Evolutionary conservation across 2,797 vertebrate genomes (phyloP).

Genomic region (Salarias fasciatus): DNA sequence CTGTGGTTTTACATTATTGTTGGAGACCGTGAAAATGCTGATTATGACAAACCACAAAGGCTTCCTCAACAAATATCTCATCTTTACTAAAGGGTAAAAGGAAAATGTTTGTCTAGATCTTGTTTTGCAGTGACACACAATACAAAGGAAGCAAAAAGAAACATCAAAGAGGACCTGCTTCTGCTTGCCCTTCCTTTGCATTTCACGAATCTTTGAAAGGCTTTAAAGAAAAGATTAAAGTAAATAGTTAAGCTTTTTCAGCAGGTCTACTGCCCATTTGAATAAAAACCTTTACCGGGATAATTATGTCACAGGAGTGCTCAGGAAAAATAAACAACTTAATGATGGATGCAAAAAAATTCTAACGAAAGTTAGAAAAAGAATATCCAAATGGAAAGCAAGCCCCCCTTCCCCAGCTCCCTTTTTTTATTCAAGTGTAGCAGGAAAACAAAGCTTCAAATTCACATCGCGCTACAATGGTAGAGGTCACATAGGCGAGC

Average conservation of each 20-base stretch:
- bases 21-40: slow-evolving; percentile 74
- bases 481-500: slow-evolving; percentile 77
- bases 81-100: slow-evolving; percentile 66
- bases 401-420: slow-evolving; percentile 22
- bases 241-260: slow-evolving; percentile 61
- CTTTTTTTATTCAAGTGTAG: slow-evolving; percentile 58
- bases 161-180: slow-evolving; percentile 71
- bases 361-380: slow-evolving; percentile 53
- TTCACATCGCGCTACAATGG: slow-evolving; percentile 76
- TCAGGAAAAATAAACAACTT: slow-evolving; percentile 70
- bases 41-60: slow-evolving; percentile 77
- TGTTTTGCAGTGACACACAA: slow-evolving; percentile 65
- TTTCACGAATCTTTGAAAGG: slow-evolving; percentile 57
- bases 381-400: slow-evolving; percentile 55
- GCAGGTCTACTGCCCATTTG: slow-evolving; percentile 64
- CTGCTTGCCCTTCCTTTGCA: slow-evolving; percentile 58
- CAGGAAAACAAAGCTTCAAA: slow-evolving; percentile 80
- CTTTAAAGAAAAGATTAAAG: slow-evolving; percentile 66
- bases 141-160: slow-evolving; percentile 43
- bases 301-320: slow-evolving; percentile 70
- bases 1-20: slow-evolving; percentile 78
- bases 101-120: slow-evolving; percentile 73
- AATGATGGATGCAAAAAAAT: slow-evolving; percentile 68
- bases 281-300: slow-evolving; percentile 61
- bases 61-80: slow-evolving; percentile 78